Base-by-base conservation (phyloP, 2,113 vertebrate genomes). In the Apeltes quadracus region DNA sequence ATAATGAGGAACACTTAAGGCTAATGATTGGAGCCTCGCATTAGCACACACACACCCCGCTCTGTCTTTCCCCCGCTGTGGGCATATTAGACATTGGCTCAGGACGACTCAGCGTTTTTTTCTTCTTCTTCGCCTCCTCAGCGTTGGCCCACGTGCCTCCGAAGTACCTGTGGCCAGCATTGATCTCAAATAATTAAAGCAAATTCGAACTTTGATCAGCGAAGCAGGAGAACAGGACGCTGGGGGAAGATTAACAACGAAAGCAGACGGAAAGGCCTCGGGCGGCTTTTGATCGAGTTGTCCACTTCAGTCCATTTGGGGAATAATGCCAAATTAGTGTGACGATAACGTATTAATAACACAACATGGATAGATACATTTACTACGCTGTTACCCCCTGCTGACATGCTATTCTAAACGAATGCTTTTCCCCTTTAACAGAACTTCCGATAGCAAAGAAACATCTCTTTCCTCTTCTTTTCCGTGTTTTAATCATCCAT, bases 1-100 rank as follows among this genome's bases (percentile, higher is more conserved):
- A 89, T 92, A 94, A 94, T 93, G 93, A 91, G 90, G 79, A 87
- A 87, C 90, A 91, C 87, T 92, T 91, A 92, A 68, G 69, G 81
- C 90, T 92, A 92, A 91, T 91, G 90, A 92, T 92, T 61, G 84
- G 78, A 85, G 84, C 76, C 69, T 81, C 55, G 75, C 84, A 76
- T 90, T 84, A 65, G 76, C 81, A 83, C 79, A 78, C 79, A 72
- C 78, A 78, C 79, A 72, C 78, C 67, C 74, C 22, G 41, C 55
- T 74, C 73, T 73, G 15, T 16, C 55, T 25, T 12, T 18, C 20
- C 23, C 70, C 75, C 44, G 39, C 84, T 72, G 62, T 83, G 87
- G 78, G 84, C 83, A 79, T 82, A 69, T 85, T 54, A 81, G 84
- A 79, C 82, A 39, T 83, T 67, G 66, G 79, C 70, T 77, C 39